phyloP scores from a whole-genome alignment of 2,113 vertebrate genomes.

The Saccopteryx leptura region DNA sequence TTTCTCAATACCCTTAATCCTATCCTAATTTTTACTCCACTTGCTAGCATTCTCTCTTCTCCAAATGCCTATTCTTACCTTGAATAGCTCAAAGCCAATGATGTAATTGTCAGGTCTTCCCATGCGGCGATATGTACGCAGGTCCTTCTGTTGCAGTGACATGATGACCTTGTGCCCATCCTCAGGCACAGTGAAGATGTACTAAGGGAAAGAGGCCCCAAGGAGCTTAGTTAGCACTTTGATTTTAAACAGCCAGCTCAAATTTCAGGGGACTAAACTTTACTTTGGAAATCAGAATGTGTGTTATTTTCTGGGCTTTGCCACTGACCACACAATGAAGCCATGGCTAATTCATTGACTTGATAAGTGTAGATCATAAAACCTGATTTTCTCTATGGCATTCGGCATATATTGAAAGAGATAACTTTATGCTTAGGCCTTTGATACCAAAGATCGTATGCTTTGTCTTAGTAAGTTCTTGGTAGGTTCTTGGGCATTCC shows the following conservation, averaged over 20 bases:
- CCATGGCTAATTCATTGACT: neutral
- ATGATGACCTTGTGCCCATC: constrained; percentile 93
- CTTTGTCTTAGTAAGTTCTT: constrained; percentile 51
- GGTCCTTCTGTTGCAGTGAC: constrained; percentile 95
- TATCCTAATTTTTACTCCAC: neutral
- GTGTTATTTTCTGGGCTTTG: neutral
- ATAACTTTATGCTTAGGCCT: neutral
- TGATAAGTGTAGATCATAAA: neutral
- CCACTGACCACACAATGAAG: neutral
- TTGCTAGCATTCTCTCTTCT: neutral
- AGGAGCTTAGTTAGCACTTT: constrained; percentile 47
- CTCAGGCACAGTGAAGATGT: constrained; percentile 94
- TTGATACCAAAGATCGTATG: neutral
- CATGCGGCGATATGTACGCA: constrained; percentile 90
- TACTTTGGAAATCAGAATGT: neutral
- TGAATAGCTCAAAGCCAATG: constrained; percentile 94
- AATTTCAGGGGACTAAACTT: neutral
- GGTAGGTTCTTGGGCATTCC: neutral
- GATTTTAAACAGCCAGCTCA: constrained; percentile 17
- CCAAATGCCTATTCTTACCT: constrained; percentile 87
- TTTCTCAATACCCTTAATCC: neutral
- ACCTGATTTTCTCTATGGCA: neutral
- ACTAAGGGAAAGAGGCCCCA: constrained; percentile 87
- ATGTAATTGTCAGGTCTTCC: constrained; percentile 93
- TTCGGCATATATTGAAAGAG: neutral